Evolutionary conservation across 2,888 invertebrate genomes (phyloP), one percentile per base, ranked within the genome.

Genomic region (Trimorus sp.): DNA sequence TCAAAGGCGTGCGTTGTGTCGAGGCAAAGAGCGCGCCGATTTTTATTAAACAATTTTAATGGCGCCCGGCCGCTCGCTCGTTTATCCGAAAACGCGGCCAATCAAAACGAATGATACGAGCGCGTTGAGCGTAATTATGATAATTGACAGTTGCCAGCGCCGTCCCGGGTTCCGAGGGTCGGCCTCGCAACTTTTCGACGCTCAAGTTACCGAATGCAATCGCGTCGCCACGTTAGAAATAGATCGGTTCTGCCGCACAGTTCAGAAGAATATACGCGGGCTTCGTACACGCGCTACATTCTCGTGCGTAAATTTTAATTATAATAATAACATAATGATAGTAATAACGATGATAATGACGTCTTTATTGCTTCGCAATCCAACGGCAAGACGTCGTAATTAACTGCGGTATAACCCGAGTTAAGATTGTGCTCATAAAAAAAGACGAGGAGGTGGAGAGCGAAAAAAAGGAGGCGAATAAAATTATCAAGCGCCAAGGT

Each of bases 321-420:
- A 83, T 83, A 78, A 83, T 83, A 83, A 83, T 78, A 80, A 83
- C 83, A 80, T 83, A 83, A 83, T 83, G 83, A 83, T 83, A 83
- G 83, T 80, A 73, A 83, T 83, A 83, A 83, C 80, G 80, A 83
- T 78, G 83, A 83, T 83, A 83, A 83, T 83, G 83, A 83, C 83
- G 83, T 83, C 83, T 83, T 83, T 83, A 83, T 83, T 80, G 83
- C 83, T 70, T 80, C 83, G 83, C 80, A 83, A 83, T 83, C 80
- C 80, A 70, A 80, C 74, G 70, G 70, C 73, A 78, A 80, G 83
- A 83, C 83, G 83, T 80, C 83, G 83, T 83, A 83, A 83, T 83
- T 83, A 83, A 78, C 83, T 79, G 83, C 83, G 74, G 76, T 76
- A 79, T 73, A 76, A 69, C 76, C 70, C 77, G 77, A 77, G 78